Base-by-base conservation (phyloP, 2,113 vertebrate genomes). In the Merops nubicus region DNA sequence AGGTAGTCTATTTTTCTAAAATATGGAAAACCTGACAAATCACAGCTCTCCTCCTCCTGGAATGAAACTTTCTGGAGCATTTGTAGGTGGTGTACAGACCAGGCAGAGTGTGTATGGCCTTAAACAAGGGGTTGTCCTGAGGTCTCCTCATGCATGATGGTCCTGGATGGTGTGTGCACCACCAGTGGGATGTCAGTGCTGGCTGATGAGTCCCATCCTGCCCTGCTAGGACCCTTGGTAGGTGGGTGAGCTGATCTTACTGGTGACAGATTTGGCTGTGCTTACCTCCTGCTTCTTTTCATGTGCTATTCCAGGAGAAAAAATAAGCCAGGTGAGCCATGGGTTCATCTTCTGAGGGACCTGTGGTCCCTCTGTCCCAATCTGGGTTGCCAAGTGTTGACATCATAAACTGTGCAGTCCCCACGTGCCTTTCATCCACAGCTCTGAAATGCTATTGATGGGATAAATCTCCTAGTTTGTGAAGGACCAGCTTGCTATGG, bases 321-420 rank as follows among this genome's bases (percentile, higher is more conserved):
- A 91, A 87, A 80, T 11, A 74, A 69, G 43, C 9, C 4, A 53
- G 60, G 6, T n/a, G 36, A 94, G 47, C 15, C 45, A 47, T 12
- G 8, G 36, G 11, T 45, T 45, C 11, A 48, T 19, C 31, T 88
- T 81, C 34, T 23, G 8, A 16, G 54, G 19, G 16, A 59, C 2
- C 42, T 47, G 42, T 33, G 20, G 38, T 51, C 54, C 80, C 34
- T 47, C 17, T 67, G 59, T 54, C 31, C 13, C 56, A 23, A 2
- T 11, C n/a, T 11, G 20, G 63, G 8, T 4, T 51, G 54, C 17
- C 1, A 3, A 47, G 7, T 26, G 12, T 36, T 20, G 12, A 2
- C 7, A 15, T 34, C 53, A 22, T 68, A 31, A 57, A 20, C 38
- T 15, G 34, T 42, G 43, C 50, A 16, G 54, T 25, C 74, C 36